Evolutionary conservation across 2,113 vertebrate species (phyloP).

Genomic region (Probosciger aterrimus): DNA sequence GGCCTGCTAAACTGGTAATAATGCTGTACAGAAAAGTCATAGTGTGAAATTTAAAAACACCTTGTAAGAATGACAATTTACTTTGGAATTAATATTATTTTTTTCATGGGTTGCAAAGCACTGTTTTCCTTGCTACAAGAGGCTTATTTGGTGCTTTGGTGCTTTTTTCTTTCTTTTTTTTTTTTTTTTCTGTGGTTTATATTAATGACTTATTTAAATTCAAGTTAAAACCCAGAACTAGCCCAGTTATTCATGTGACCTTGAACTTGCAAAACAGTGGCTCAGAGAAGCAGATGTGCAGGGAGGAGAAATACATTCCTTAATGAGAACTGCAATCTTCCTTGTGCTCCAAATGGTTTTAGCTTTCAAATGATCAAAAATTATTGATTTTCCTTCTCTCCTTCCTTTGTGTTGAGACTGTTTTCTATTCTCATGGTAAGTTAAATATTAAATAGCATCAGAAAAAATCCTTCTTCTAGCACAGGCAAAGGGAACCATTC

Average conservation of each 20-base stretch:
- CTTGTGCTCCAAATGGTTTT: constrained; percentile 55
- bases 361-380: constrained; percentile 33
- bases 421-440: neutral
- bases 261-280: neutral
- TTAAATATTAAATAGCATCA: neutral
- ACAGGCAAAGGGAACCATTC: neutral
- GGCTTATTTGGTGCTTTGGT: neutral
- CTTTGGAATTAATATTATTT: neutral
- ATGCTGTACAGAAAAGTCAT: neutral
- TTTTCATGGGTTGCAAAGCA: neutral
- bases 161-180: neutral
- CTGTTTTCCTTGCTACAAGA: neutral
- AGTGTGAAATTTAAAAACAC: neutral
- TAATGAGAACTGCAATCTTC: constrained; percentile 55
- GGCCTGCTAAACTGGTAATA: neutral
- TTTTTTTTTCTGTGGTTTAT: constrained; percentile 5
- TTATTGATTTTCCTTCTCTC: constrained; percentile 43
- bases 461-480: neutral
- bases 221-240: neutral
- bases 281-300: constrained; percentile 57
- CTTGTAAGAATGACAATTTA: neutral
- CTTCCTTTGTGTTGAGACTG: neutral
- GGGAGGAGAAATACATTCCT: constrained; percentile 15
- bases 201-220: constrained; percentile 27
- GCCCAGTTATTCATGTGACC: neutral